Evolutionary conservation across 1,140 invertebrate species (phyloP).

Genomic region (Solen grandis): DNA sequence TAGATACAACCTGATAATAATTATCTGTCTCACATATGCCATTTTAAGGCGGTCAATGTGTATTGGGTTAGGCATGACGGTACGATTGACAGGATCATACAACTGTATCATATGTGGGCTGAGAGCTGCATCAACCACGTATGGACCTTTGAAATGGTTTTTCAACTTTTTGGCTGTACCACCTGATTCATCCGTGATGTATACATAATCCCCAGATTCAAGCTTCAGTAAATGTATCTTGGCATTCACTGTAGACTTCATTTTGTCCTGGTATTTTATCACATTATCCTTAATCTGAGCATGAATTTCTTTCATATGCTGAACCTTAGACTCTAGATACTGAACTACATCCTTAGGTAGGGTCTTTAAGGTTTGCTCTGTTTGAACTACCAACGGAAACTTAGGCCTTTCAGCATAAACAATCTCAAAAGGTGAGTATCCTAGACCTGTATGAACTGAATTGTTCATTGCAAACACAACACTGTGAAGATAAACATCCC

Average conservation of each 20-base stretch:
- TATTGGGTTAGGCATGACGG: constrained; percentile 1
- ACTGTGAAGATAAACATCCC: not conserved
- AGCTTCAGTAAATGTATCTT: constrained; percentile 4
- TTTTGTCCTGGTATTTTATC: constrained; percentile 2
- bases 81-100: not conserved
- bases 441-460: not conserved
- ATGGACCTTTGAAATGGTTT: constrained; percentile 34
- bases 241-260: constrained; percentile 12
- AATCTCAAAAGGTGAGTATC: constrained; percentile 49
- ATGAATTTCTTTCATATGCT: too few relatives aligned
- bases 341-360: constrained; percentile 11
- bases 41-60: constrained; percentile 40
- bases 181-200: constrained; percentile 10
- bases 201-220: constrained; percentile 20
- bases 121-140: not conserved
- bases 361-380: not conserved
- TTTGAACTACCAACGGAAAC: constrained; percentile 8
- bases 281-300: constrained; percentile 14
- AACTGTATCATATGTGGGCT: constrained; percentile 17
- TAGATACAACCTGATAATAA: constrained; percentile 3
- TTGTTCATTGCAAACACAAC: constrained; percentile 12
- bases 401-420: constrained; percentile 30
- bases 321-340: not conserved
- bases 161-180: constrained; percentile 37
- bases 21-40: constrained; percentile 23